These are phyloP conservation scores for Tetrapedia diversipes DNA, from an alignment of 2,888 invertebrate genomes.

Conservation along the genomic window DNA sequence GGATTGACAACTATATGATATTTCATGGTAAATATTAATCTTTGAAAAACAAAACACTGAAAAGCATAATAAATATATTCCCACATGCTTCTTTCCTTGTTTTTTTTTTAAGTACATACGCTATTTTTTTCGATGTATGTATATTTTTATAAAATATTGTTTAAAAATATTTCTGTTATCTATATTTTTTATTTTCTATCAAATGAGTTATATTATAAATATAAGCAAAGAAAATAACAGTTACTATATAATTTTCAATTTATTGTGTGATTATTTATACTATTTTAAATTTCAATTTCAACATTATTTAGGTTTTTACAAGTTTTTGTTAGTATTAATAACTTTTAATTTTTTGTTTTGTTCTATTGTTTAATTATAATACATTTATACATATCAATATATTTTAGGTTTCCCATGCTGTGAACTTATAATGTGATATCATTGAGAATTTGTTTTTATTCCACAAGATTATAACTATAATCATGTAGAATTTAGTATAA, in stretches of 20 bases:
- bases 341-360: background rate
- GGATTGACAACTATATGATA: slow-evolving; percentile 11
- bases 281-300: background rate
- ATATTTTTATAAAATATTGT: background rate
- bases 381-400: slow-evolving; percentile 12
- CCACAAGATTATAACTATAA: slow-evolving; percentile 34
- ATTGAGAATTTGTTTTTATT: slow-evolving; percentile 13
- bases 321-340: background rate
- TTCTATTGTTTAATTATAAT: background rate
- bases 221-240: background rate
- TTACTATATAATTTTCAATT: background rate
- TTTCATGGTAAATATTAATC: slow-evolving; percentile 31
- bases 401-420: slow-evolving; percentile 36
- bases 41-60: slow-evolving; percentile 1
- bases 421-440: slow-evolving; percentile 41
- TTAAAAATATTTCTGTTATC: background rate
- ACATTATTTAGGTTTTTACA: background rate
- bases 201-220: background rate
- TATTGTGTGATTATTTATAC: background rate
- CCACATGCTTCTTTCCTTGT: background rate
- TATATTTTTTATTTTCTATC: background rate
- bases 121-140: background rate
- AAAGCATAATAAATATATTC: slow-evolving; percentile 4
- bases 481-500: slow-evolving; percentile 63
- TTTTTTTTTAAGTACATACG: background rate